phyloP scores from a whole-genome alignment of 2,888 invertebrate species.

The Strigamia maritima region DNA sequence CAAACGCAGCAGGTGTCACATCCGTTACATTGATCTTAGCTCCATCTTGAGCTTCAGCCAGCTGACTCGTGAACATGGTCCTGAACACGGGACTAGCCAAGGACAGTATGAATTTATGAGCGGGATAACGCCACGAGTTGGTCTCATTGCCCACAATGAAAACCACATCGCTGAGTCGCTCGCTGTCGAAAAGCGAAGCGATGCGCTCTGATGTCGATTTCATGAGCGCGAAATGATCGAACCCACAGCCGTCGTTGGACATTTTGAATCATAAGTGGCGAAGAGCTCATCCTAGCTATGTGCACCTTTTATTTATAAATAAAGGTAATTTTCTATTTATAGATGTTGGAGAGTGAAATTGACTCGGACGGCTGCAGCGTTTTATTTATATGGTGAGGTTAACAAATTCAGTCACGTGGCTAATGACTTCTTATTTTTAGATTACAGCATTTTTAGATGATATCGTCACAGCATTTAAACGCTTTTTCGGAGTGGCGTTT shows the following conservation, averaged over 20 bases:
- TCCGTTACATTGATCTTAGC: constrained; percentile 55
- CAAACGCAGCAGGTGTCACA: constrained; percentile 65
- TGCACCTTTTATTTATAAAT: neutral
- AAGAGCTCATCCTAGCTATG: neutral
- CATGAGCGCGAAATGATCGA: constrained; percentile 34
- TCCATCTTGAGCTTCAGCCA: constrained; percentile 52
- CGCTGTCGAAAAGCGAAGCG: constrained; percentile 40
- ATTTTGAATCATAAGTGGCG: neutral
- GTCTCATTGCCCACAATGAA: constrained; percentile 60
- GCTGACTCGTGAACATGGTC: constrained; percentile 58
- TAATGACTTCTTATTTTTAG: neutral
- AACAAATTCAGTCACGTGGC: neutral
- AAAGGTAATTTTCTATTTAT: neutral
- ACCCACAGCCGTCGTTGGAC: neutral
- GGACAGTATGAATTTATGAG: constrained; percentile 63
- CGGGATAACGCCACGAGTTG: constrained; percentile 65
- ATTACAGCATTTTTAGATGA: neutral
- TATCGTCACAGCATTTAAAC: no score
- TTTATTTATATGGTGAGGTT: neutral
- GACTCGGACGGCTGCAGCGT: neutral
- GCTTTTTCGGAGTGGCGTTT: no score
- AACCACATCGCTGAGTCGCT: constrained; percentile 59
- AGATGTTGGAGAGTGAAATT: neutral
- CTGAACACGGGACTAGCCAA: constrained; percentile 64
- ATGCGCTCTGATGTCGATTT: constrained; percentile 27